Evolutionary conservation across 2,888 invertebrate genomes (phyloP).

Genomic region (Amphipoea oculea): DNA sequence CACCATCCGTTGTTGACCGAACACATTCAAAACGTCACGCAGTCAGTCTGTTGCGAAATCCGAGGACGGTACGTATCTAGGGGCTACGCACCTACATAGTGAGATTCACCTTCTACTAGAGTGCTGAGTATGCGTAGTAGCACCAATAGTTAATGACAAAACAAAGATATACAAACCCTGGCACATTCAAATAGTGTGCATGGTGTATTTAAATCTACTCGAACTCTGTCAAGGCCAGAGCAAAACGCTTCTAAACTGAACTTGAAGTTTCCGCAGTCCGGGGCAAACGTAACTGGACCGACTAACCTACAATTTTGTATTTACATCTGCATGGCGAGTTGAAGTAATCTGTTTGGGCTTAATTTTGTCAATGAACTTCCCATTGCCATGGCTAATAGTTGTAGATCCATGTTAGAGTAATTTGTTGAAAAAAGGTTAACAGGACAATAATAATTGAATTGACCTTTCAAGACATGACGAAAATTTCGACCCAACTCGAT

Average conservation of each 20-base stretch:
- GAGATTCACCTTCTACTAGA: slow-evolving; percentile 55
- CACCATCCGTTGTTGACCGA: slow-evolving; percentile 53
- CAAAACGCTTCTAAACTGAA: slow-evolving; percentile 15
- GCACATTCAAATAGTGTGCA: slow-evolving; percentile 38
- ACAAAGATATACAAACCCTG: slow-evolving; percentile 54
- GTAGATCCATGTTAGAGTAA: not conserved
- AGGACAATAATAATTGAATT: not conserved
- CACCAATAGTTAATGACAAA: slow-evolving; percentile 48
- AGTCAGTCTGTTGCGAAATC: slow-evolving; percentile 64
- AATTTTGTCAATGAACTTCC: slow-evolving; percentile 22
- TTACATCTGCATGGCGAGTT: not conserved
- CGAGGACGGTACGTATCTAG: slow-evolving; percentile 60
- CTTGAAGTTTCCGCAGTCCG: slow-evolving; percentile 13
- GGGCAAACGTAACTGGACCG: not conserved
- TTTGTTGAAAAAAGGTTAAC: not conserved
- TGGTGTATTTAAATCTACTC: slow-evolving; percentile 22
- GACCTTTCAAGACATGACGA: not conserved
- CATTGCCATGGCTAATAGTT: slow-evolving; percentile 18
- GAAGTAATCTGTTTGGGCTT: not conserved
- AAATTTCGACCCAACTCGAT: not conserved
- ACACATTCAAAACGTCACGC: slow-evolving; percentile 58
- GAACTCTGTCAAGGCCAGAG: slow-evolving; percentile 24
- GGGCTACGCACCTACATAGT: slow-evolving; percentile 32
- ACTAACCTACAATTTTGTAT: slow-evolving; percentile 14
- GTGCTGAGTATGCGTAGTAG: slow-evolving; percentile 46